Evolutionary conservation across 2,797 vertebrate genomes (phyloP), one percentile per base, ranked within the genome.

Genomic region (Poecilia gillii): DNA sequence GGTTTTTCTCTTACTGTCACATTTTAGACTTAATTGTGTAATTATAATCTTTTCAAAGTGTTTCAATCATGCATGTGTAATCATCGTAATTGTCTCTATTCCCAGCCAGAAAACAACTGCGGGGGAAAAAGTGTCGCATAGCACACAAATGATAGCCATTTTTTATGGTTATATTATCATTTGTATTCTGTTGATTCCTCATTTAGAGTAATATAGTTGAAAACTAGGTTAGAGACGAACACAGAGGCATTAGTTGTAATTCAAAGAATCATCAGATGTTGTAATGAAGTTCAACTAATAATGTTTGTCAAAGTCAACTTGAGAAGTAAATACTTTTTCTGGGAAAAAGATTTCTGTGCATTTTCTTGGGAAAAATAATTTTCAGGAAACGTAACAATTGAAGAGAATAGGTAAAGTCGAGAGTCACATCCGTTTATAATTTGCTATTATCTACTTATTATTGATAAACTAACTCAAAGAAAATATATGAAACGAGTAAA

Each of bases 41-140:
- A 71, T 71, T 71, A n/a, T 14, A 45, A 71, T 71, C 25, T 71
- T 71, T 70, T 45, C 23, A 71, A 43, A 71, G 16, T 43, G 2
- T 71, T n/a, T 41, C 12, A 71, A 71, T 71, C 68, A 71, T 43
- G 66, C 68, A 6, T 71, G 41, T n/a, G 41, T 71, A 45, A 71
- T 71, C 25, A 6, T 71, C 13, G 5, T 71, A 71, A 71, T 71
- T 71, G 68, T 45, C 68, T 71, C 68, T 71, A 43, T n/a, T 71
- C 41, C 25, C 39, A n/a, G 39, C 6, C 68, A 28, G 41, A 71
- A 14, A 71, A 45, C 0, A 3, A 6, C 66, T 16, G 41, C 1
- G 0, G 68, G 8, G 12, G 28, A 28, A 45, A 6, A 45, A 71
- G 68, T n/a, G 68, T 71, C 25, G 28, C 45, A 71, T 28, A 71